Conservation (phyloP, 2,888 invertebrate genomes). For the Pocota personata region DNA sequence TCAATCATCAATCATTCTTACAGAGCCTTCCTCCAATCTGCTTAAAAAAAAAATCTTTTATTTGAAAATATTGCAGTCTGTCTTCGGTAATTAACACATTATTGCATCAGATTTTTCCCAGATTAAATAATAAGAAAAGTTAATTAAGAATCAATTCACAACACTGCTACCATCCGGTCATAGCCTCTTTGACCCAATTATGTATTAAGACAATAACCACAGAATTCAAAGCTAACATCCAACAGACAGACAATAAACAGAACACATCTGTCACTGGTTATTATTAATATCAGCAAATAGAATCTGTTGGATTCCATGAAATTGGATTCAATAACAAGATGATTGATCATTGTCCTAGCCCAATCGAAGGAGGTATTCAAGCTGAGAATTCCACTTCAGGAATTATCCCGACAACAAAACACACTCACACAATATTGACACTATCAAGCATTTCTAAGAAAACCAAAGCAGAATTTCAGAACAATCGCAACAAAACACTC, state of each 20-base stretch:
- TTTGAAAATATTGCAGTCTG: not conserved
- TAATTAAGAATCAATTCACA: not conserved
- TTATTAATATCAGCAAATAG: slow-evolving; percentile 25
- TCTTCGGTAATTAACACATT: not conserved
- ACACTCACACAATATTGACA: no score
- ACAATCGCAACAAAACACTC: slow-evolving; percentile 75
- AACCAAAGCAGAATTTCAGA: not conserved
- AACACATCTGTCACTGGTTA: slow-evolving; percentile 4
- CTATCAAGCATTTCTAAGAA: not conserved
- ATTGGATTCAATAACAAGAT: slow-evolving; percentile 20
- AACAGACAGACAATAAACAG: not conserved
- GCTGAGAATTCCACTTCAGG: not conserved
- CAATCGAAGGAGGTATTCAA: not conserved
- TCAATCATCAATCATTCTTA: not conserved
- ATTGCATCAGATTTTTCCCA: not conserved
- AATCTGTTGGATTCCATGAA: slow-evolving; percentile 24
- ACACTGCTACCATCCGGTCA: not conserved
- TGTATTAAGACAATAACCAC: not conserved
- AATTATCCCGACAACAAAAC: not conserved
- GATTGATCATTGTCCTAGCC: not conserved
- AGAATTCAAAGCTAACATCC: not conserved
- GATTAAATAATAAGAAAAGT: not conserved
- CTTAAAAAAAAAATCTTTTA: not conserved
- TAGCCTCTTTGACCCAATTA: not conserved
- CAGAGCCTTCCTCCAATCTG: not conserved